A percentile compares a stretch with the other conserved stretches of the same genome.
Evolutionary conservation across 1,140 invertebrate genomes (phyloP).

Genomic region (Laodelphax striatellus): DNA sequence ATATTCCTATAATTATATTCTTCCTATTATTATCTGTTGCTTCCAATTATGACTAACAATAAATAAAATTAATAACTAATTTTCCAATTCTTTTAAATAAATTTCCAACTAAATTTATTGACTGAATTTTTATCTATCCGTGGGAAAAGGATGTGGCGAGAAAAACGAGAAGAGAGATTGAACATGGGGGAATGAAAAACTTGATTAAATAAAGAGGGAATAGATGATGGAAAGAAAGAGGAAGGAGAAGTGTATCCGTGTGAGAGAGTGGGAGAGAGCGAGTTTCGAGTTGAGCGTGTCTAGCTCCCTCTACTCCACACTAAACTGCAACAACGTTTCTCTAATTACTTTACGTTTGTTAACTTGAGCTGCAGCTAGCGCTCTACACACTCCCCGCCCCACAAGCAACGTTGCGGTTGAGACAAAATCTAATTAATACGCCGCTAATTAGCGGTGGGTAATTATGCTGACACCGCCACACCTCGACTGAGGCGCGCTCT

Average conservation of each 20-base stretch:
- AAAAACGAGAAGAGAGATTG: too few species aligned
- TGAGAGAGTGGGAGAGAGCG: not conserved
- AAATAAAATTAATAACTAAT: too few species aligned
- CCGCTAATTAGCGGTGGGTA: constrained; percentile 1
- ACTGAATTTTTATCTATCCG: too few species aligned
- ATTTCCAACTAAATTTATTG: too few species aligned
- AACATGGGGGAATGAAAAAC: too few species aligned
- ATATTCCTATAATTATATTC: too few species aligned
- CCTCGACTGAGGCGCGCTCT: not conserved
- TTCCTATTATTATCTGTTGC: too few species aligned
- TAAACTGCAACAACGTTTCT: constrained; percentile 3
- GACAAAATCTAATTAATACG: constrained; percentile 3
- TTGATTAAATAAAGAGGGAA: too few species aligned
- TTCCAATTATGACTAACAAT: too few species aligned
- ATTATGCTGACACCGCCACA: constrained; percentile 1
- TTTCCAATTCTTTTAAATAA: too few species aligned
- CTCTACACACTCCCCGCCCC: too few species aligned
- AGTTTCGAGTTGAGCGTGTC: not conserved
- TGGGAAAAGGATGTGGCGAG: too few species aligned
- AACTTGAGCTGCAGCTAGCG: not conserved
- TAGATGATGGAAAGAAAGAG: not conserved
- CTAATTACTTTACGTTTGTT: constrained; percentile 3
- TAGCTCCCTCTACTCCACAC: not conserved
- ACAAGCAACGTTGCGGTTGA: not conserved
- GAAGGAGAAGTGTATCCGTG: not conserved